Conservation (phyloP, 2,797 vertebrate genomes). For the Mormyrus proboscirostris region DNA sequence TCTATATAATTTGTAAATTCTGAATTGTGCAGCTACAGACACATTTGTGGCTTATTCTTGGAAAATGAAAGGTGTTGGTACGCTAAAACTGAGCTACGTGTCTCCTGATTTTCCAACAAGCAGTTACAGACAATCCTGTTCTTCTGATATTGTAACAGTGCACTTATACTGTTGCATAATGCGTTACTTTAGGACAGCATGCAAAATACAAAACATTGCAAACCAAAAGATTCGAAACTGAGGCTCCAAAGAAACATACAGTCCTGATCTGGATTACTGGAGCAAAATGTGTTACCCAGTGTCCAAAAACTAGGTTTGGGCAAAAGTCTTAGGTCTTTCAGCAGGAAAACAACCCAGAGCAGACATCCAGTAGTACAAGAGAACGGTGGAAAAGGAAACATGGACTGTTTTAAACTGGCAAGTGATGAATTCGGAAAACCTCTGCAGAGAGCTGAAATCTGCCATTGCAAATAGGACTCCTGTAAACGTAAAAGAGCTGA, state of each 20-base stretch:
- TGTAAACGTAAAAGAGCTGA: neutral
- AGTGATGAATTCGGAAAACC: neutral
- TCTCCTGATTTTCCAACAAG: neutral
- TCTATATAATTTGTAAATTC: neutral
- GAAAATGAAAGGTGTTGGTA: neutral
- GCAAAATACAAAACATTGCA: neutral
- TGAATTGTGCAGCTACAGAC: neutral
- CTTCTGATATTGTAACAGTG: neutral
- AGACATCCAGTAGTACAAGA: no score
- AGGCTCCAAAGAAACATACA: neutral
- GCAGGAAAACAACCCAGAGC: no score
- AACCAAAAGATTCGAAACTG: neutral
- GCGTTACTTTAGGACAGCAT: neutral
- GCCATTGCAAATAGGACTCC: neutral
- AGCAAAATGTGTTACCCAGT: neutral
- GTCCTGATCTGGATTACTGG: neutral
- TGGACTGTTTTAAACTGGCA: no score
- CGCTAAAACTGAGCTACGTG: neutral
- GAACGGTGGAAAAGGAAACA: no score
- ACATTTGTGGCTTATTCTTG: neutral
- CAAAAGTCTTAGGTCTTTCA: no score
- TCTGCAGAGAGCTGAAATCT: neutral
- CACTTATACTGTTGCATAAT: neutral
- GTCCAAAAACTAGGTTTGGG: no score
- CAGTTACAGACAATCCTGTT: neutral